A percentile compares a stretch with the other conserved stretches of the same genome.
Evolutionary conservation across 2,888 invertebrate genomes (phyloP).

Genomic region (Yponomeuta malinellus): DNA sequence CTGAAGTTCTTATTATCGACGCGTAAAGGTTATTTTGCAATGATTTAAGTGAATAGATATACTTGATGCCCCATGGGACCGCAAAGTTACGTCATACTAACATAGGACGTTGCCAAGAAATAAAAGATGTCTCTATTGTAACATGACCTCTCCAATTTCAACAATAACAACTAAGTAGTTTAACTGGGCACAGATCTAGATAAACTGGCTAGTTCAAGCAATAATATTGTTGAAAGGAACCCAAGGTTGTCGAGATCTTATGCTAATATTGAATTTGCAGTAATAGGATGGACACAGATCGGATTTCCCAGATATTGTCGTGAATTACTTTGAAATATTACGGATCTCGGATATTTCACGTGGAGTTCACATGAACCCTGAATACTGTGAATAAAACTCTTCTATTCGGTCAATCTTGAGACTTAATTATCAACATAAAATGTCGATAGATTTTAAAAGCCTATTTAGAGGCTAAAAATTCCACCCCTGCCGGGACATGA

Average conservation of each 20-base stretch:
- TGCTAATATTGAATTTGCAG: not conserved
- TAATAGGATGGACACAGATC: not conserved
- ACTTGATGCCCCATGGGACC: slow-evolving; percentile 27
- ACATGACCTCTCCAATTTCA: slow-evolving; percentile 26
- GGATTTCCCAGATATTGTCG: not conserved
- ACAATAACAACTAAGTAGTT: slow-evolving; percentile 13
- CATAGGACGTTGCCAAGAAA: slow-evolving; percentile 38
- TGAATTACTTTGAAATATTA: not conserved
- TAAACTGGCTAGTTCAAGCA: not conserved
- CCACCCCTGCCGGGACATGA: too few relatives aligned
- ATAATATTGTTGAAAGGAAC: not conserved
- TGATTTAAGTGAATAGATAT: not conserved
- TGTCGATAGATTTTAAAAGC: too few relatives aligned
- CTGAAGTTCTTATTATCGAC: slow-evolving; percentile 16
- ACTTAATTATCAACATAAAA: too few relatives aligned
- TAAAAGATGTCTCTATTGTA: slow-evolving; percentile 30
- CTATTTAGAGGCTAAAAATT: too few relatives aligned
- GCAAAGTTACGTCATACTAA: slow-evolving; percentile 43
- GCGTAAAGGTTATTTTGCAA: slow-evolving; percentile 23
- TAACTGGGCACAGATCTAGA: not conserved
- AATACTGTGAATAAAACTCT: too few relatives aligned
- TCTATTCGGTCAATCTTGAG: too few relatives aligned
- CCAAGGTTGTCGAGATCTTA: slow-evolving; percentile 5
- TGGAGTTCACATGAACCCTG: too few relatives aligned
- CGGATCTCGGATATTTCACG: too few relatives aligned